Percentiles rank a stretch among this genome's conserved stretches.
phyloP scores from a whole-genome alignment of 2,888 invertebrate genomes.

The Thecocarcelia acutangulata region DNA sequence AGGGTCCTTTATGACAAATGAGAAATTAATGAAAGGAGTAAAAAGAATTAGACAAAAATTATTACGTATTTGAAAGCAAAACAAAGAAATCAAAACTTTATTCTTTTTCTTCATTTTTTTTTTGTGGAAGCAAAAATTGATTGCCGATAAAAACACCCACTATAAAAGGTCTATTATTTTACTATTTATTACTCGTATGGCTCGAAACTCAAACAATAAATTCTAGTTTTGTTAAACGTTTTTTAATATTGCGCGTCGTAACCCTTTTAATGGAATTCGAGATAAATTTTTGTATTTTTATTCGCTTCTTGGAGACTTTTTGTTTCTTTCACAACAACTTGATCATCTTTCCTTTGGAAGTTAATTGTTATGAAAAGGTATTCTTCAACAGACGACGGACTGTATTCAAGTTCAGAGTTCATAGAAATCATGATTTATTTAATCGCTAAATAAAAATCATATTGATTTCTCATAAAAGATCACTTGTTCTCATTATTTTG shows the following conservation, averaged over 20 bases:
- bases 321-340: slow-evolving; percentile 15
- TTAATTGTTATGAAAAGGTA: slow-evolving; percentile 60
- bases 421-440: slow-evolving; percentile 51
- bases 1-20: slow-evolving; percentile 30
- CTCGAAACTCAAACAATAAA: slow-evolving; percentile 41
- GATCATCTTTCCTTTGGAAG: slow-evolving; percentile 45
- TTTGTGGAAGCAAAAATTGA: slow-evolving; percentile 10
- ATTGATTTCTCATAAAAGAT: slow-evolving; percentile 66
- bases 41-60: slow-evolving; percentile 36
- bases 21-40: slow-evolving; percentile 28
- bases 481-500: slow-evolving; percentile 51
- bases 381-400: slow-evolving; percentile 13
- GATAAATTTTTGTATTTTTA: slow-evolving; percentile 52
- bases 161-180: slow-evolving; percentile 54
- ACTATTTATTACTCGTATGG: slow-evolving; percentile 16
- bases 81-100: slow-evolving; percentile 31
- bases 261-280: slow-evolving; percentile 54
- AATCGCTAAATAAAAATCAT: slow-evolving; percentile 59
- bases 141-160: slow-evolving; percentile 54
- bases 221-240: slow-evolving; percentile 29
- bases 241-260: slow-evolving; percentile 17
- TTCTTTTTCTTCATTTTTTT: slow-evolving; percentile 1
- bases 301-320: not conserved
- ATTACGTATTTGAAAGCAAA: slow-evolving; percentile 53
- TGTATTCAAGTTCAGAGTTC: slow-evolving; percentile 58